Conservation (phyloP, 2,888 invertebrate genomes). For the Polietes domitor region DNA sequence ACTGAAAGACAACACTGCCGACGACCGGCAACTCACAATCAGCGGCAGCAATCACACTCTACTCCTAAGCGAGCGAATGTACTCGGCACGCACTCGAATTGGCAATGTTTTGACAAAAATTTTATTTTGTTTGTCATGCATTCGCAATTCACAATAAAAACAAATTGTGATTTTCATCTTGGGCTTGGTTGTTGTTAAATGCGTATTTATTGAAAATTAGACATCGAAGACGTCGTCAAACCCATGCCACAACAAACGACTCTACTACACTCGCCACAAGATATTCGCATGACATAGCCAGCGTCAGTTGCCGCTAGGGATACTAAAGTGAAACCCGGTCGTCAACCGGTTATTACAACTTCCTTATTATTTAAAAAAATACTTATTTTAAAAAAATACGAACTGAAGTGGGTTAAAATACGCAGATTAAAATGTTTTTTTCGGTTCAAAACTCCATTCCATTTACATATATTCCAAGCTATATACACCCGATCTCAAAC, state of each 20-base stretch:
- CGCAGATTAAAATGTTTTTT: no score
- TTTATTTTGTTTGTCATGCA: constrained; percentile 22
- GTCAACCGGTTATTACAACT: no score
- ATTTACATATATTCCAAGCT: no score
- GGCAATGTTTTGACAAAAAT: constrained; percentile 9
- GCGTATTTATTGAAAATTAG: constrained; percentile 33
- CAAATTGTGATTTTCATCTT: constrained; percentile 1
- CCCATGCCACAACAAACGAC: not conserved
- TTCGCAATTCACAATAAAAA: not conserved
- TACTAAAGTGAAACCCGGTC: not conserved
- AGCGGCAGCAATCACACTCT: not conserved
- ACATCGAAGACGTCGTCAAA: constrained; percentile 23
- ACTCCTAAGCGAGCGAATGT: not conserved
- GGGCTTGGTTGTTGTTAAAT: constrained; percentile 13
- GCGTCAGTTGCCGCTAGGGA: not conserved
- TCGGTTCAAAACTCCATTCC: no score
- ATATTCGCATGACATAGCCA: not conserved
- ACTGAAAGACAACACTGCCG: constrained; percentile 19
- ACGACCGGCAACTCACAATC: not conserved
- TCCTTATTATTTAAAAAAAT: no score
- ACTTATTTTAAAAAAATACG: no score
- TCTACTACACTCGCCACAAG: not conserved
- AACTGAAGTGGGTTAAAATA: no score
- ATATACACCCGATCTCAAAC: no score
- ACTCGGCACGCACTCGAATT: not conserved